Evolutionary conservation across 2,113 vertebrate genomes (phyloP).

Genomic region (Probosciger aterrimus): DNA sequence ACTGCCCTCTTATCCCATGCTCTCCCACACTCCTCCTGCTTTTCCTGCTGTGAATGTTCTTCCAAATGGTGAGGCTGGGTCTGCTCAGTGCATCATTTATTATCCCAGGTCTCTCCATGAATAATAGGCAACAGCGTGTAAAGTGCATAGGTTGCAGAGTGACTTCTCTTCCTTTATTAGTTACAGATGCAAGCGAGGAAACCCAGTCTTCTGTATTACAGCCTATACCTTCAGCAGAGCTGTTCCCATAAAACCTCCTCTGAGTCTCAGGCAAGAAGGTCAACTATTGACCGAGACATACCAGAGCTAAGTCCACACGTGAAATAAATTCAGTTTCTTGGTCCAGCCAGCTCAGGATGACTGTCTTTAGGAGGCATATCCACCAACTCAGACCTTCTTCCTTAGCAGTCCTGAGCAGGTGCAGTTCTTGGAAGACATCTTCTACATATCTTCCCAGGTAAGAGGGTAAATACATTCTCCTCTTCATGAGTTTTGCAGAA

Average conservation of each 20-base stretch:
- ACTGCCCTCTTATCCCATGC: background rate
- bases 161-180: background rate
- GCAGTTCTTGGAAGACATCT: background rate
- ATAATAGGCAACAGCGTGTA: background rate
- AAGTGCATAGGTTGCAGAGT: background rate
- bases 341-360: background rate
- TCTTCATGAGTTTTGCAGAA: background rate
- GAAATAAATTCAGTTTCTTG: background rate
- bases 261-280: background rate
- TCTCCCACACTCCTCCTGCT: background rate
- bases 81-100: background rate
- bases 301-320: background rate
- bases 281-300: background rate
- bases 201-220: background rate
- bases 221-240: background rate
- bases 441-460: background rate
- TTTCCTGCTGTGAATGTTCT: background rate
- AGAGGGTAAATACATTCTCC: background rate
- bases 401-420: background rate
- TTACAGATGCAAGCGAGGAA: background rate
- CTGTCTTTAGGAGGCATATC: background rate
- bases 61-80: background rate
- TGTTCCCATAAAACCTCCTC: background rate
- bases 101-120: background rate
- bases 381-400: background rate